Evolutionary conservation across 2,797 vertebrate species (phyloP).

Genomic region (Poeciliopsis presidionis): DNA sequence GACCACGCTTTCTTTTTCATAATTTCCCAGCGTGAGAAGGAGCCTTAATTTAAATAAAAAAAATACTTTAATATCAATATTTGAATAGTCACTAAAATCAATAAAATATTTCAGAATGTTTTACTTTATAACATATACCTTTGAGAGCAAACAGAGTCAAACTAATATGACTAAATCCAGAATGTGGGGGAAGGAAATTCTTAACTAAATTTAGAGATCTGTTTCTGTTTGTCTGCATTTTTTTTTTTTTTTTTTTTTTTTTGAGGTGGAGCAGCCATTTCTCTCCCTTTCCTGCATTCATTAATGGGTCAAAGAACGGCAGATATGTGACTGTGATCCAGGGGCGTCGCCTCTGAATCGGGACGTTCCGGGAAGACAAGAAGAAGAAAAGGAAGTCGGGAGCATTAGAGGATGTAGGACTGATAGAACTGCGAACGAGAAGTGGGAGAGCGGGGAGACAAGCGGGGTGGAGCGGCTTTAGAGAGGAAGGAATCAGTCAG

Average conservation of each 20-base stretch:
- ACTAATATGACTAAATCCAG: slow-evolving; percentile 47
- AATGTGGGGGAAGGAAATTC: slow-evolving; percentile 25
- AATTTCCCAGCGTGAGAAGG: background rate
- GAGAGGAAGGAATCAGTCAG: slow-evolving; percentile 53
- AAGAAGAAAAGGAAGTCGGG: slow-evolving; percentile 25
- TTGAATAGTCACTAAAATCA: background rate
- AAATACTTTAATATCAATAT: background rate
- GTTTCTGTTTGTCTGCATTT: slow-evolving; percentile 24
- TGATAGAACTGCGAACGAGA: slow-evolving; percentile 37
- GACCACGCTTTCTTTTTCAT: background rate
- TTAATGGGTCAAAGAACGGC: slow-evolving; percentile 53
- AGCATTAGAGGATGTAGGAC: slow-evolving; percentile 40
- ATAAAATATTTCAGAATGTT: slow-evolving; percentile 9
- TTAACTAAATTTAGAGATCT: slow-evolving; percentile 41
- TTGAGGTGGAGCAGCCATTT: background rate
- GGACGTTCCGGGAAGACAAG: slow-evolving; percentile 44
- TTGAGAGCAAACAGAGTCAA: slow-evolving; percentile 38
- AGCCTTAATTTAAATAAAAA: background rate
- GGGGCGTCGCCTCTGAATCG: slow-evolving; percentile 56
- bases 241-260: slow-evolving; percentile 16
- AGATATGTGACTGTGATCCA: slow-evolving; percentile 67
- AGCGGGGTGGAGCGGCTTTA: slow-evolving; percentile 19
- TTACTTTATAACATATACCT: background rate
- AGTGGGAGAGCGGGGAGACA: slow-evolving; percentile 15
- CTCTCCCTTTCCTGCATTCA: slow-evolving; percentile 42